Evolutionary conservation across 2,113 vertebrate genomes (phyloP), one percentile per base, ranked within the genome.

Genomic region (Callorhinus ursinus): DNA sequence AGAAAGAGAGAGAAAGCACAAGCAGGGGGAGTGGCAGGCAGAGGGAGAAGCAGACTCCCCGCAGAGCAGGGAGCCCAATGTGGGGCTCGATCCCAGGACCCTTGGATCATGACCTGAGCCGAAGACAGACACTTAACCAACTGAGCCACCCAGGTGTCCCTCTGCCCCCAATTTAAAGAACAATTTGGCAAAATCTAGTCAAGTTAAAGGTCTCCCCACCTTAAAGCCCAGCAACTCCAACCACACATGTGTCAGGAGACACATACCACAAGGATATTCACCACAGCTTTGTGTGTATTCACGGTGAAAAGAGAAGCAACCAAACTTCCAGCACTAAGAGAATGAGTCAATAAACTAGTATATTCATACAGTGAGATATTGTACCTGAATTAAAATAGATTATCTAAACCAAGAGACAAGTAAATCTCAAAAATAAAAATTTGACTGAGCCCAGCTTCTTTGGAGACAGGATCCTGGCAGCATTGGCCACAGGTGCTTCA

Each of bases 381-480:
- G 61, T 49, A 53, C 26, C 31, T 22, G 36, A 90, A 14, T 91
- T 59, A 57, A 55, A 83, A 77, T 36, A n/a, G 71, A 77, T 57
- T 69, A 24, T 51, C 51, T 51, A 95, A 39, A 71, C 39, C 21
- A 65, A 90, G n/a, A 74, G 57, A 84, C 15, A 57, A 49, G 36
- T 69, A 46, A 57, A 95, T n/a, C 33, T 77, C 81, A 85, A 90
- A 71, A 49, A 81, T 28, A 69, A 91, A 95, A 85, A 77, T 59
- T 36, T 39, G 39, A 79, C 4, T 85, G 49, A 36, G n/a, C n/a
- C n/a, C n/a, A n/a, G n/a, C 24, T 80, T 88, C 76, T 76, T 96
- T 33, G 12, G 55, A 90, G 26, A 42, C 42, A 10, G 63, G n/a
- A 77, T 19, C 18, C 11, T 51, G 26, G 46, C 11, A 16, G 39